Evolutionary conservation across 2,888 invertebrate species (phyloP).

Genomic region (Lypha dubia): DNA sequence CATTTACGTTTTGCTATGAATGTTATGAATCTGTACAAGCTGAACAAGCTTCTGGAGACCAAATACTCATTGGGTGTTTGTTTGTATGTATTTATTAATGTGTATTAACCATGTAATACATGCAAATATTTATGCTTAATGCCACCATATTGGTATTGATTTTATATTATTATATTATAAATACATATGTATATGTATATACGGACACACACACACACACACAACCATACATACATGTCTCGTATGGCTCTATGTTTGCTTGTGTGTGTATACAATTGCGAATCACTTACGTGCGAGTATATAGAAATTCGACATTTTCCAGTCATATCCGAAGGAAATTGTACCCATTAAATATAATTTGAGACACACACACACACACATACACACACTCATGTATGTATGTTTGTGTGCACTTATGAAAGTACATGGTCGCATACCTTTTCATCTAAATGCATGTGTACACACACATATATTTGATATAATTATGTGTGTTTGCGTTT

Average conservation of each 20-base stretch:
- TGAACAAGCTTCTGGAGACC: neutral
- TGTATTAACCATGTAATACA: slow-evolving; percentile 14
- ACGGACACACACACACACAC: neutral
- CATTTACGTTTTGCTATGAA: no score
- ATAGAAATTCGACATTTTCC: slow-evolving; percentile 58
- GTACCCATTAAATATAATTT: slow-evolving; percentile 52
- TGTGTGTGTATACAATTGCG: slow-evolving; percentile 9
- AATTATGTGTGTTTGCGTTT: neutral
- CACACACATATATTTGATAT: neutral
- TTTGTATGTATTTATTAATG: slow-evolving; percentile 1
- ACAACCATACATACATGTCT: neutral
- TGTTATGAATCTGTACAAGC: no score
- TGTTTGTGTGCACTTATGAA: no score
- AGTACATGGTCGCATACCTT: neutral
- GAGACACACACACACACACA: slow-evolving; percentile 14
- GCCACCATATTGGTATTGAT: slow-evolving; percentile 56
- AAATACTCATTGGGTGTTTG: neutral
- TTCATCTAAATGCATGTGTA: neutral
- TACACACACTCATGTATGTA: slow-evolving; percentile 21
- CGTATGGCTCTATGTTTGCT: neutral
- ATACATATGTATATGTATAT: slow-evolving; percentile 8
- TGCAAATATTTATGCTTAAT: slow-evolving; percentile 22
- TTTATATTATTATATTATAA: slow-evolving; percentile 57
- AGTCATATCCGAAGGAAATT: slow-evolving; percentile 70
- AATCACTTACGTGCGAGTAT: slow-evolving; percentile 52